phyloP scores from a whole-genome alignment of 2,113 vertebrate species.

The Gadus macrocephalus region DNA sequence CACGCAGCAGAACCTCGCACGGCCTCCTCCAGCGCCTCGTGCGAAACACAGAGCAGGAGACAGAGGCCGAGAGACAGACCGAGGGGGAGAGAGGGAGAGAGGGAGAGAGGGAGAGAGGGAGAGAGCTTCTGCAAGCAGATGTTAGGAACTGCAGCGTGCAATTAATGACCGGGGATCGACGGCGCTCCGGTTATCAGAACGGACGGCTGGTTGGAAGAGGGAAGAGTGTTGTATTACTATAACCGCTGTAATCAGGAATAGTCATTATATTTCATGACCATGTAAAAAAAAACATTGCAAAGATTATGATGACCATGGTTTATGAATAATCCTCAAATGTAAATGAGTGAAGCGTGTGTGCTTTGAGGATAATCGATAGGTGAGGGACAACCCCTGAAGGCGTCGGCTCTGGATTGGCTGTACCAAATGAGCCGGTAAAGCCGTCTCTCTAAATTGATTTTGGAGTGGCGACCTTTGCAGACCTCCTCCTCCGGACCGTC shows the following conservation, averaged over 20 bases:
- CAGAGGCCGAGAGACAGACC: conserved; percentile 30
- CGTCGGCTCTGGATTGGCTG: no score
- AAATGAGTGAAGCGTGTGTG: no score
- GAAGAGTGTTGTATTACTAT: no score
- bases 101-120: conserved; percentile 67
- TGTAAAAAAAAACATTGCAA: no score
- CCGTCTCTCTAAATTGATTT: neutral
- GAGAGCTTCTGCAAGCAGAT: conserved; percentile 88
- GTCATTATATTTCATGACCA: no score
- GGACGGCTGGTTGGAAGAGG: conserved; percentile 9
- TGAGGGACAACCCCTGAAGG: no score
- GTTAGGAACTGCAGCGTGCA: conserved; percentile 65
- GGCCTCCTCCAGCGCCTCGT: conserved; percentile 34
- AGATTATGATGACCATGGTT: no score
- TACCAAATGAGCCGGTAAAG: no score
- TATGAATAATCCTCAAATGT: no score
- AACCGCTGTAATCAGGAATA: no score
- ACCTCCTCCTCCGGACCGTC: conserved; percentile 15
- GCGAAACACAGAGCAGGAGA: conserved; percentile 2
- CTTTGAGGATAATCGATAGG: no score
- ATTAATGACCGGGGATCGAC: conserved; percentile 55
- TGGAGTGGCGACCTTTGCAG: conserved; percentile 1
- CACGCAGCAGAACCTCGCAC: conserved; percentile 83
- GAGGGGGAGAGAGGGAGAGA: conserved; percentile 34
- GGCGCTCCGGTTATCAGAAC: conserved; percentile 29